Evolutionary conservation across 2,113 vertebrate species (phyloP).

Genomic region (Pteropus alecto): DNA sequence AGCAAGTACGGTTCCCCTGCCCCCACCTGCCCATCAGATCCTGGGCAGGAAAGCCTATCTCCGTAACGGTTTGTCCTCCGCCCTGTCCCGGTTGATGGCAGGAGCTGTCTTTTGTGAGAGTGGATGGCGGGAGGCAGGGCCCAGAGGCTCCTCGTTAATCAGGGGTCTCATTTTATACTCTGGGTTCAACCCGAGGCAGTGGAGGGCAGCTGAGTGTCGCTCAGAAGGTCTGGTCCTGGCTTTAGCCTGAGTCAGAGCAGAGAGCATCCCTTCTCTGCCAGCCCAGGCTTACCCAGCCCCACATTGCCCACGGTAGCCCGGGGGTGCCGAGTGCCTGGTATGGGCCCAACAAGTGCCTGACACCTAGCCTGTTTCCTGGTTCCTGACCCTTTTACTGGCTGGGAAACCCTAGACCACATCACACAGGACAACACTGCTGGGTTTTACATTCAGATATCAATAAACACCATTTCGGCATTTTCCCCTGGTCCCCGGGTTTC

Average conservation of each 20-base stretch:
- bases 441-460: slow-evolving; percentile 46
- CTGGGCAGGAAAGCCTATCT: neutral
- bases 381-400: neutral
- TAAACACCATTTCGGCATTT: slow-evolving; percentile 67
- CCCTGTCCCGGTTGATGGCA: neutral
- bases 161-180: neutral
- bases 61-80: fast-evolving
- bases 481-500: neutral
- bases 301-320: neutral
- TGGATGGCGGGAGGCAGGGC: neutral
- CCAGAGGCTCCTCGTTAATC: neutral
- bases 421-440: neutral
- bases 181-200: neutral
- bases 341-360: slow-evolving; percentile 31
- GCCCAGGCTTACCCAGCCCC: neutral
- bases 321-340: neutral
- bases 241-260: neutral
- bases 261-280: neutral
- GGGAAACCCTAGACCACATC: neutral
- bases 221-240: neutral
- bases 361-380: neutral
- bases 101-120: neutral
- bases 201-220: neutral
- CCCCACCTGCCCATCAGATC: neutral
- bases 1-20: neutral